A percentile compares a stretch with the other conserved stretches of the same genome.
phyloP scores from a whole-genome alignment of 1,140 invertebrate species.

The Hestina assimilis region DNA sequence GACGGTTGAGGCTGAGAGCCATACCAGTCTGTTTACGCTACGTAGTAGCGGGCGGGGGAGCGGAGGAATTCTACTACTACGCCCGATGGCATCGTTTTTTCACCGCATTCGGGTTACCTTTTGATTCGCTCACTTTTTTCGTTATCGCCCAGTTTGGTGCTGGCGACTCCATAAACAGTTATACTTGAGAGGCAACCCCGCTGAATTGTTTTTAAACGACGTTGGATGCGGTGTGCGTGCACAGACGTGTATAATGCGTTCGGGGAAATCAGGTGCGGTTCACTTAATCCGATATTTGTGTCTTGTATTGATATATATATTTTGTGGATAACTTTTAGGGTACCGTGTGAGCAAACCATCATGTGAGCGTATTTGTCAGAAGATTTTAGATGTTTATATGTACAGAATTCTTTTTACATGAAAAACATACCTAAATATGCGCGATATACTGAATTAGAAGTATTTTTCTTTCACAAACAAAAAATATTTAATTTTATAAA shows the following conservation, averaged over 20 bases:
- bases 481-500: too few relatives aligned
- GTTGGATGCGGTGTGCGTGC: conserved; percentile 31
- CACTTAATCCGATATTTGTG: conserved; percentile 8
- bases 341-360: not conserved
- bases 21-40: conserved; percentile 38
- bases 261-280: conserved; percentile 36
- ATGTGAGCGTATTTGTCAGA: not conserved
- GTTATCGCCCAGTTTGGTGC: conserved; percentile 61
- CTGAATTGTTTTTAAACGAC: conserved; percentile 70
- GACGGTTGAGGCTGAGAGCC: conserved; percentile 10
- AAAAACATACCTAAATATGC: too few relatives aligned
- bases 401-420: too few relatives aligned
- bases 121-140: conserved; percentile 58
- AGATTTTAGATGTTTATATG: too few relatives aligned
- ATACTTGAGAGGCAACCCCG: conserved; percentile 67
- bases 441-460: too few relatives aligned
- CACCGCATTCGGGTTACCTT: conserved; percentile 63
- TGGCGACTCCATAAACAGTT: conserved; percentile 71
- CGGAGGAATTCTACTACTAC: conserved; percentile 65
- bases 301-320: conserved; percentile 1
- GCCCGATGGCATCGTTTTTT: conserved; percentile 55
- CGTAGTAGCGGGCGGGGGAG: conserved; percentile 26
- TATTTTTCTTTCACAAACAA: too few relatives aligned
- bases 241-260: conserved; percentile 37
- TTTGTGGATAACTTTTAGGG: not conserved